Base-by-base conservation (phyloP, 2,888 invertebrate species). In the Pristionchus mayeri region DNA sequence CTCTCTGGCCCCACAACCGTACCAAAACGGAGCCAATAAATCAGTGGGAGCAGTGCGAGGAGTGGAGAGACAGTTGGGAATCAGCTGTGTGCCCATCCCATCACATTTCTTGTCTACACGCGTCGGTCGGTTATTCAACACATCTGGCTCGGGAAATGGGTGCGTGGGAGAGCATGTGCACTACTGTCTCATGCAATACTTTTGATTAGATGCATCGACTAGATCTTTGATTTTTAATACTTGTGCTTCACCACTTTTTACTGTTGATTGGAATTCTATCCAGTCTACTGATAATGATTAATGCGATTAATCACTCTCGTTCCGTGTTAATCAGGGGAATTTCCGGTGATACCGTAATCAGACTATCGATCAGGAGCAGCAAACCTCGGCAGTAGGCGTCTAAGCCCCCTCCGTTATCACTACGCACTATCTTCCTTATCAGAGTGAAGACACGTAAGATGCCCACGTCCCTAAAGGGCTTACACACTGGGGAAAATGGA, bases 71-170 rank as follows among this genome's bases (percentile, higher is more conserved):
- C 63, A 63, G 63, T 60, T 60, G 60, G 11, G 60, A 27, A 63
- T 63, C 63, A 63, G 63, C 63, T 63, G 63, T 30, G 60, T 60
- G n/a, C 57, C 6, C 60, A 27, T 27, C 16, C 60, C 27, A 30
- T 60, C 60, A 13, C 30, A 60, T 63, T 63, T 63, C 63, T 63
- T 30, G 63, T 37, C 63, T 63, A 63, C 30, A 63, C 63, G 63
- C 21, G 63, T 44, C 44, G 7, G 44, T 44, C 63, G 18, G 34
- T 63, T 63, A 27, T 63, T 27, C 30, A 27, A 18, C 9, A 24
- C 60, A 63, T 63, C 63, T 63, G 63, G 63, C 57, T 11, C 34
- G 18, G 60, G 13, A 63, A 63, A 21, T 63, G 63, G 13, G 18
- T 34, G 63, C 44, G 37, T 18, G 34, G 6, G 63, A 34, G 63